phyloP scores from a whole-genome alignment of 2,797 vertebrate genomes.

The Eleutherodactylus coqui region DNA sequence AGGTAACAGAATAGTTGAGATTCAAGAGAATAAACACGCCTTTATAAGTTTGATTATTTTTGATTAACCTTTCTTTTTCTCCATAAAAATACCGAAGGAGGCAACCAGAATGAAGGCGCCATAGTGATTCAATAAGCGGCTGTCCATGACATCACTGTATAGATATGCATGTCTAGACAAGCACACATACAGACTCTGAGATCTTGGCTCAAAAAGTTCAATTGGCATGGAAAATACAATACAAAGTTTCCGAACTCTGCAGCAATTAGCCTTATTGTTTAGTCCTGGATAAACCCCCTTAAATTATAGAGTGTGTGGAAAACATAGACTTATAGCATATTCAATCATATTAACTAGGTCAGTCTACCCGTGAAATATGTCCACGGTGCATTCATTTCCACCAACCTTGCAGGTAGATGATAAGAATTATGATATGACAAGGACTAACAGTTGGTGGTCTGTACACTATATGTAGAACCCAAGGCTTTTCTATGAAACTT shows the following conservation, averaged over 20 bases:
- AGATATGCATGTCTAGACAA: neutral
- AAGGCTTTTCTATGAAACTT: neutral
- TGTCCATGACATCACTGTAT: neutral
- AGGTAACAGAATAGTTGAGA: no score
- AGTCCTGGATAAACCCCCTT: neutral
- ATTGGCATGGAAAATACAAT: neutral
- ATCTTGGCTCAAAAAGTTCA: neutral
- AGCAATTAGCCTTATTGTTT: neutral
- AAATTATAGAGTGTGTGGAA: neutral
- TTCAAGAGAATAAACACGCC: no score
- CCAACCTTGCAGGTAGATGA: conserved; percentile 4
- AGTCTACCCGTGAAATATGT: conserved; percentile 5
- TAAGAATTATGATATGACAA: conserved; percentile 22
- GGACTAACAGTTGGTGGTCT: neutral
- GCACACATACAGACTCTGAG: neutral
- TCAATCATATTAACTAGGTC: conserved; percentile 13
- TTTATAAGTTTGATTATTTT: no score
- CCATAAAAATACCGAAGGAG: no score
- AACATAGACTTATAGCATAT: neutral
- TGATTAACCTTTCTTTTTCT: no score
- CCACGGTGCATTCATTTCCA: neutral
- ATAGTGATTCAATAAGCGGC: no score
- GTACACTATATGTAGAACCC: conserved; percentile 1
- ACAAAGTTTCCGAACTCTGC: neutral
- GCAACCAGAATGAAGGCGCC: no score